Evolutionary conservation across 2,797 vertebrate genomes (phyloP), one percentile per base, ranked within the genome.

Genomic region (Melanotaenia nigrans): DNA sequence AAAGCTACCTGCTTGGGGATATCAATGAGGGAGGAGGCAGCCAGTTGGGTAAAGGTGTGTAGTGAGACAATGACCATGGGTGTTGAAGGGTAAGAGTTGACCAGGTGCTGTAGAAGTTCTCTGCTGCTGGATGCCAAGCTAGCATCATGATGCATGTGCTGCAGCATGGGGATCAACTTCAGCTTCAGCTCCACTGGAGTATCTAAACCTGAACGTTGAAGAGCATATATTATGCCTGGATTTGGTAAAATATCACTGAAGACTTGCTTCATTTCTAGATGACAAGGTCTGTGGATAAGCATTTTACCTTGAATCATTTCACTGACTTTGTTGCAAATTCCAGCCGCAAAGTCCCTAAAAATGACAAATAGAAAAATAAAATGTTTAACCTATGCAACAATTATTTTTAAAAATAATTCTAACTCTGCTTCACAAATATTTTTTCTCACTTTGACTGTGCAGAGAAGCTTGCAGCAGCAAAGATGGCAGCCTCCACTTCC

Each of bases 281-380:
- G 47, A 20, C n/a, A 16, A 11, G 38, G 22, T 30, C 36, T 32
- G 40, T 16, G 20, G 36, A 42, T 28, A 33, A 54, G 28, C 3
- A 14, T 25, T 42, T 73, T 94, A 99, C 98, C 98, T 97, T 99
- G 97, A 95, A 99, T 99, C 98, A 99, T 99, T 89, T 99, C 97
- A 65, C 96, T 98, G 92, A 99, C 97, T 95, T 99, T 99, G 92
- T 99, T 99, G 91, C 98, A 99, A 91, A 99, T 99, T 79, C 98
- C 98, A 0, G 96, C 96, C 68, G 97, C 97, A 95, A 99, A 99
- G 93, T 99, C 97, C 89, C 98, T 99, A 84, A 47, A 90, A 88
- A 87, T 69, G 3, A 58, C 38, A 70, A 73, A 64, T n/a, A 74
- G 11, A 22, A 28, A 35, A 16, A 32, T 30, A 4, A 24, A 0